Evolutionary conservation across 2,888 invertebrate species (phyloP).

Genomic region (Leucophora obtusa): DNA sequence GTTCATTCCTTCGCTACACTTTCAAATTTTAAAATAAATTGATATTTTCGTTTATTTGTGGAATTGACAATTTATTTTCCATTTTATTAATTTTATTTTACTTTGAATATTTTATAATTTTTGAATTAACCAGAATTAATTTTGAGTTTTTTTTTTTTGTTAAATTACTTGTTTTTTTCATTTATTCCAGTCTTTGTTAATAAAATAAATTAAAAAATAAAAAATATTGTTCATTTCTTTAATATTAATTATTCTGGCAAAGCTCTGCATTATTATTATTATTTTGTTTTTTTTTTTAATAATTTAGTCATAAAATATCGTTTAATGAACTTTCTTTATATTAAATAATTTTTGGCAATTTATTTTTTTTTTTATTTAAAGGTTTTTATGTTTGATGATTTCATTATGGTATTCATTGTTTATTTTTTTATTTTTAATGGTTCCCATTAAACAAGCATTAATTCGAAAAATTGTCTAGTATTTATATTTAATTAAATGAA

Average conservation of each 20-base stretch:
- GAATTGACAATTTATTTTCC: slow-evolving; percentile 52
- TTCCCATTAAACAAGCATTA: slow-evolving; percentile 49
- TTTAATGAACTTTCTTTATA: slow-evolving; percentile 46
- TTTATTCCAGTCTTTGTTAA: slow-evolving; percentile 69
- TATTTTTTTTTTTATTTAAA: slow-evolving; percentile 38
- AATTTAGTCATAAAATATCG: slow-evolving; percentile 66
- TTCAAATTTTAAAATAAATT: slow-evolving; percentile 45
- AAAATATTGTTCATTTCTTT: slow-evolving; percentile 34
- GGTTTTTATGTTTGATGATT: slow-evolving; percentile 39
- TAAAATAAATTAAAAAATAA: slow-evolving; percentile 51
- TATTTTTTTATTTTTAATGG: slow-evolving; percentile 14
- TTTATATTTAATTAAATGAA: slow-evolving; percentile 52
- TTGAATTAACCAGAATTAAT: slow-evolving; percentile 30
- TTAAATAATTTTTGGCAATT: slow-evolving; percentile 53
- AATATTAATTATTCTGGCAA: slow-evolving; percentile 61
- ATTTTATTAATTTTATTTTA: slow-evolving; percentile 43
- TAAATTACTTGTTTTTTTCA: slow-evolving; percentile 29
- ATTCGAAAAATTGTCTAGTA: slow-evolving; percentile 27
- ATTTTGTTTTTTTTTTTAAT: slow-evolving; percentile 51
- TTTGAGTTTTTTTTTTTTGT: neutral
- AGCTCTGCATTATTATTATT: slow-evolving; percentile 60
- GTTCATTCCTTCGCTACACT: slow-evolving; percentile 7
- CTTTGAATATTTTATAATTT: slow-evolving; percentile 22
- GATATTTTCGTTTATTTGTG: slow-evolving; percentile 6
- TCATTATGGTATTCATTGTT: slow-evolving; percentile 30